Conservation (phyloP, 2,888 invertebrate genomes). For the Agrilus mali region DNA sequence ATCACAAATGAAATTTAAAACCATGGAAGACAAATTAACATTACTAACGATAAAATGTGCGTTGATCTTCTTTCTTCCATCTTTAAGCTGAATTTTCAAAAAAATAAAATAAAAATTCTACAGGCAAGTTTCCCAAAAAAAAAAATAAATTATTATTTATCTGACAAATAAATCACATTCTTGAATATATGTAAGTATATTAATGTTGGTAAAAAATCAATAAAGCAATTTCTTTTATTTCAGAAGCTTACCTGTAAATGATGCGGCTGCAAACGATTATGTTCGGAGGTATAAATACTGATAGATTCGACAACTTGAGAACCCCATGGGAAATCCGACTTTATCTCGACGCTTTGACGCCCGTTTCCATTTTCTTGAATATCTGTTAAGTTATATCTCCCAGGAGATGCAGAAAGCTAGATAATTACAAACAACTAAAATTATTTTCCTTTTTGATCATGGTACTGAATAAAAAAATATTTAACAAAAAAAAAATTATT, state of each 20-base stretch:
- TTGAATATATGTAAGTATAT: too few relatives aligned
- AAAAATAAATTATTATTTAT: too few relatives aligned
- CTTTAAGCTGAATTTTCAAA: slow-evolving; percentile 25
- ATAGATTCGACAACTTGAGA: slow-evolving; percentile 51
- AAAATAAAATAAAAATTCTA: neutral
- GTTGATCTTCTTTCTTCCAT: slow-evolving; percentile 27
- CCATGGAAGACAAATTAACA: slow-evolving; percentile 38
- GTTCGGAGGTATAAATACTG: slow-evolving; percentile 24
- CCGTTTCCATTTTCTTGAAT: slow-evolving; percentile 35
- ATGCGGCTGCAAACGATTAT: slow-evolving; percentile 14
- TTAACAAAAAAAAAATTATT: neutral
- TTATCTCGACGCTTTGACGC: slow-evolving; percentile 44
- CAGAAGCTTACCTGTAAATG: slow-evolving; percentile 18
- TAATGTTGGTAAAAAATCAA: neutral
- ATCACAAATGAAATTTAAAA: slow-evolving; percentile 45
- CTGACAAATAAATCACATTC: too few relatives aligned
- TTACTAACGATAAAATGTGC: slow-evolving; percentile 36
- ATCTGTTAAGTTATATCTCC: slow-evolving; percentile 53
- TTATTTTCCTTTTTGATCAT: neutral
- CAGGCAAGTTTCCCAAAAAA: too few relatives aligned
- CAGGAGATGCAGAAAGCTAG: slow-evolving; percentile 58
- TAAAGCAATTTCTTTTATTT: neutral
- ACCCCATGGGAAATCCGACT: slow-evolving; percentile 52
- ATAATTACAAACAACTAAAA: slow-evolving; percentile 11
- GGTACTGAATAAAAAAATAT: neutral